A percentile compares a stretch with the other conserved stretches of the same genome.
phyloP scores from a whole-genome alignment of 2,888 invertebrate genomes.

The Beris chalybata region DNA sequence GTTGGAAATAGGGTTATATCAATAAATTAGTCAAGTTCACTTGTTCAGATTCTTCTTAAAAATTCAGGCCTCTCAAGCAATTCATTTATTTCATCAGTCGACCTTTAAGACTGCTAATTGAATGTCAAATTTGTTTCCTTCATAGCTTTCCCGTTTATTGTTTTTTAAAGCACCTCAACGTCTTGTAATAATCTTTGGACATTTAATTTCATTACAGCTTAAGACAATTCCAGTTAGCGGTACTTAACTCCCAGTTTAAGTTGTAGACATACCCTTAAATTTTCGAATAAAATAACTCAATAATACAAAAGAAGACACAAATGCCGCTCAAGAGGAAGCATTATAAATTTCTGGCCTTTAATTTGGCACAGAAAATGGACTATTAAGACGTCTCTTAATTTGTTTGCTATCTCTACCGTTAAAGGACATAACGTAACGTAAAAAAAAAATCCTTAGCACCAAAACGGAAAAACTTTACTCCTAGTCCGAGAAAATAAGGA shows the following conservation, averaged over 20 bases:
- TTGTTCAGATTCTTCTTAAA: no score
- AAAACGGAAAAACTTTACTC: neutral
- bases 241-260: constrained; percentile 11
- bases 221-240: constrained; percentile 11
- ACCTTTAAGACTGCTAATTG: no score
- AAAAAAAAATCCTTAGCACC: no score
- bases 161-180: neutral
- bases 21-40: no score
- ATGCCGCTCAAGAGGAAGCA: constrained; percentile 1
- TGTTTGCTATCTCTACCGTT: constrained; percentile 17
- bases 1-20: no score
- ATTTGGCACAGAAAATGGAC: constrained; percentile 17
- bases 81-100: no score
- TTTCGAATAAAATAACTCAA: constrained; percentile 2
- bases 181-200: constrained; percentile 5
- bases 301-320: neutral
- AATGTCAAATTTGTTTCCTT: no score
- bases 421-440: neutral
- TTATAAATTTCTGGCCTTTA: constrained; percentile 14
- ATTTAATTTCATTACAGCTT: constrained; percentile 15
- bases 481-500: constrained; percentile 3
- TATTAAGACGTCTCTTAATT: constrained; percentile 23
- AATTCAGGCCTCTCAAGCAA: no score
- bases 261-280: neutral
- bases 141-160: no score